Evolutionary conservation across 2,113 vertebrate species (phyloP), one percentile per base, ranked within the genome.

Genomic region (Lycocorax pyrrhopterus): DNA sequence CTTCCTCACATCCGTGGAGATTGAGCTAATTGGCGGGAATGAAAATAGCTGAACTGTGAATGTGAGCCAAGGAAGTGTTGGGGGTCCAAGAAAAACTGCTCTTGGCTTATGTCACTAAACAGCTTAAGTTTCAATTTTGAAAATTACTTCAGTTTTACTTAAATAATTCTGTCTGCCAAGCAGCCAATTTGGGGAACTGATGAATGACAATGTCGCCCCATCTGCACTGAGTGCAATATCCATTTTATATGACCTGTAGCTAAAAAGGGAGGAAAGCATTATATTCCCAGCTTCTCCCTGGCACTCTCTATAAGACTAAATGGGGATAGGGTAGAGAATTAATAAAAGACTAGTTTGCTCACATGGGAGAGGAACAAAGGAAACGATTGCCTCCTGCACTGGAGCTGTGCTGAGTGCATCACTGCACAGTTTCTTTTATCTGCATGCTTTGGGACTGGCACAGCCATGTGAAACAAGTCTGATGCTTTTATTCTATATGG

Each of bases 41-140:
- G 73, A 87, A 93, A 97, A 97, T 80, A 96, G 93, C 58, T 35
- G 77, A 97, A 76, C 87, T 72, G 87, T 1, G 56, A 62, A 83
- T 63, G 91, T 56, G 94, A 58, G 94, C 97, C 97, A 97, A 97
- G 93, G 94, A 97, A 97, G 88, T 97, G 94, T 75, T 97, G 96
- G 93, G 92, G 92, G 94, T 92, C 96, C 93, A 96, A 93, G 96
- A 96, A 95, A 97, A 97, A 95, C 29, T 73, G 86, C 82, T 68
- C 72, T 97, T 98, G 97, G 95, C 96, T 96, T 95, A 68, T 66
- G 89, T 35, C 87, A 79, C 95, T 90, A 77, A 96, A 94, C 80
- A 96, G 97, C 96, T 98, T 97, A 97, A 96, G 89, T 97, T 98
- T 97, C 96, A 91, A 95, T 97, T 97, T 96, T 90, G 95, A 96